phyloP scores from a whole-genome alignment of 2,113 vertebrate species.

The Paramisgurnus dabryanus region DNA sequence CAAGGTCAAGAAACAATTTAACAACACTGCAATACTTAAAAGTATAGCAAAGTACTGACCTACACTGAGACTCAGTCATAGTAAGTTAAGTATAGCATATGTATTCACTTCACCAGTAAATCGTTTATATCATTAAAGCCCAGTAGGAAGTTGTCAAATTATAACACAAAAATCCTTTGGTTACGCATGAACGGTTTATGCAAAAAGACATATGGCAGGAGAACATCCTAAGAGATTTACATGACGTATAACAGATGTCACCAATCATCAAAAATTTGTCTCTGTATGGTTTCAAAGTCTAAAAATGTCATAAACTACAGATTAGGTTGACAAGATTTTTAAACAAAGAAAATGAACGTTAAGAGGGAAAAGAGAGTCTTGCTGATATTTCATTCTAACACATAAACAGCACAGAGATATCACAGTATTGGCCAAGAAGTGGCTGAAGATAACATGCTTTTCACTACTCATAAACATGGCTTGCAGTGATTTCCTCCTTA shows the following conservation, averaged over 20 bases:
- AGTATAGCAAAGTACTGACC: too few relatives aligned
- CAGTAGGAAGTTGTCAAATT: not conserved
- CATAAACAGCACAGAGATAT: slow-evolving; percentile 4
- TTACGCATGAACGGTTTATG: not conserved
- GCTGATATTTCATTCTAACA: not conserved
- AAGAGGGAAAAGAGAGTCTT: slow-evolving; percentile 5
- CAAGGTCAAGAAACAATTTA: too few relatives aligned
- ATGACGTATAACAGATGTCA: slow-evolving; percentile 17
- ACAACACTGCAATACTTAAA: too few relatives aligned
- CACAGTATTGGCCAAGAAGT: not conserved
- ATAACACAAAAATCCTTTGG: not conserved
- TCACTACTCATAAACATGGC: slow-evolving; percentile 18
- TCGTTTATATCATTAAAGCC: not conserved
- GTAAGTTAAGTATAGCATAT: too few relatives aligned
- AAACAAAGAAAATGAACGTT: slow-evolving; percentile 1
- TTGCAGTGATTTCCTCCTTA: slow-evolving; percentile 46
- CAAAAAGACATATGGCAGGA: not conserved
- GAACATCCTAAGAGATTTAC: slow-evolving; percentile 10
- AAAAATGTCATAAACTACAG: not conserved
- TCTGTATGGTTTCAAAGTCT: slow-evolving; percentile 13
- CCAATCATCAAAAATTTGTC: not conserved
- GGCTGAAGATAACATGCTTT: slow-evolving; percentile 22
- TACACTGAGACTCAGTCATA: too few relatives aligned
- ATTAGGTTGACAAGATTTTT: slow-evolving; percentile 18
- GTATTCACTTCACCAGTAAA: too few relatives aligned